Evolutionary conservation across 2,113 vertebrate species (phyloP), one percentile per base, ranked within the genome.

Genomic region (Thalassoma bifasciatum): DNA sequence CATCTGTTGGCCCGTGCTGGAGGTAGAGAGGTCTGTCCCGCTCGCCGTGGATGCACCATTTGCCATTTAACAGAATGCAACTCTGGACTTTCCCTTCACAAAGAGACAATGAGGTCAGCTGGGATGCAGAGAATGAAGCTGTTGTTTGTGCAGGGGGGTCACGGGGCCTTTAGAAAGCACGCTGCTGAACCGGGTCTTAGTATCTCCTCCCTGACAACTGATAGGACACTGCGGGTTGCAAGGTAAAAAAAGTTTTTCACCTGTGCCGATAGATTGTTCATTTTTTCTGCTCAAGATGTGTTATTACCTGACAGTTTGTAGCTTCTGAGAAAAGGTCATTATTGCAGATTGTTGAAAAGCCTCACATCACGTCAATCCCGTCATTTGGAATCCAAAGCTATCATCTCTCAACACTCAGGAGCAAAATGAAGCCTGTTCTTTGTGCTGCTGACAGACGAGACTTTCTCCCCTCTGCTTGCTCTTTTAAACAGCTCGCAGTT

Each of bases 31-130:
- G 82, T 82, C 81, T 62, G 79, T 63, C 68, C 79, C 11, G 59
- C 81, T 81, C 71, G 26, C 77, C 34, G 88, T 72, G 64, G 86
- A 79, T 66, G 56, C 60, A 83, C 78, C 64, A 62, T 94, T 92
- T 90, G 83, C 77, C 69, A 63, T 94, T 93, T 89, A 90, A 86
- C 88, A 92, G 87, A 94, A 93, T 93, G 91, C 92, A 93, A 94
- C 92, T 91, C 89, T 79, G 93, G 88, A 87, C 89, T 93, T 93
- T 93, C 83, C 78, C 86, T 89, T 88, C 88, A 94, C 90, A 93
- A 93, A 92, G 89, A 94, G 92, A 94, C 91, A 92, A 92, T 93
- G 92, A 93, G 93, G 93, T 94, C 94, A 93, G 92, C 93, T 93
- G 78, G 30, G 75, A 82, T 82, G 83, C 75, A 87, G 77, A 93